A percentile compares a stretch with the other conserved stretches of the same genome.
Conservation (phyloP, 1,140 invertebrate genomes). For the Choristoneura fumiferana region DNA sequence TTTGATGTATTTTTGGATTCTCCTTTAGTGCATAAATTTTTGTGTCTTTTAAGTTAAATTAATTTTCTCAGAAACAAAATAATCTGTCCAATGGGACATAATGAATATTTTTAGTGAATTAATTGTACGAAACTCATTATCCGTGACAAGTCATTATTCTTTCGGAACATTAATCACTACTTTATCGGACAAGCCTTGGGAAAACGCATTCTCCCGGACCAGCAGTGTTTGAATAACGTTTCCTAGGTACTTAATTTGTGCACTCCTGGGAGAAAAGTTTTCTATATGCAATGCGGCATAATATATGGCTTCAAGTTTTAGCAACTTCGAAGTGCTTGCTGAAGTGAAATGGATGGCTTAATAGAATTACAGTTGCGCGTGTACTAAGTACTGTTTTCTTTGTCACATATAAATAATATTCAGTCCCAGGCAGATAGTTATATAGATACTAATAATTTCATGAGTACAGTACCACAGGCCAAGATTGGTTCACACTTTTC, state of each 20-base stretch:
- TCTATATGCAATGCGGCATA: conserved; percentile 14
- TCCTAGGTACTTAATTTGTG: conserved; percentile 20
- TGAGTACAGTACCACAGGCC: no score
- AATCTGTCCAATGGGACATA: no score
- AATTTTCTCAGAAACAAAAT: no score
- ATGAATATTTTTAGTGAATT: conserved; percentile 13
- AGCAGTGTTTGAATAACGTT: conserved; percentile 20
- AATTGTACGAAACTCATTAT: conserved; percentile 17
- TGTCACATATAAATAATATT: no score
- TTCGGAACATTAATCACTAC: conserved; percentile 20
- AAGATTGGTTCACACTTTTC: no score
- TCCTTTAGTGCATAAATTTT: no score
- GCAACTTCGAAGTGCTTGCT: neutral
- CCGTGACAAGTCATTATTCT: conserved; percentile 21
- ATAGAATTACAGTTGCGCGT: neutral
- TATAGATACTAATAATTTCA: no score
- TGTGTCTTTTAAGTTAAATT: no score
- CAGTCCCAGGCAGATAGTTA: no score
- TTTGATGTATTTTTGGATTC: no score
- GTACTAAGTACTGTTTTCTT: no score
- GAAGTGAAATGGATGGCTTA: conserved; percentile 9
- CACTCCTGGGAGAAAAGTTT: conserved; percentile 19
- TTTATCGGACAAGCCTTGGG: conserved; percentile 18
- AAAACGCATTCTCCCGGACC: neutral
- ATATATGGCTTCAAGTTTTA: conserved; percentile 17